Conservation (phyloP, 1,140 invertebrate genomes). For the Leptinotarsa undecemlineata region DNA sequence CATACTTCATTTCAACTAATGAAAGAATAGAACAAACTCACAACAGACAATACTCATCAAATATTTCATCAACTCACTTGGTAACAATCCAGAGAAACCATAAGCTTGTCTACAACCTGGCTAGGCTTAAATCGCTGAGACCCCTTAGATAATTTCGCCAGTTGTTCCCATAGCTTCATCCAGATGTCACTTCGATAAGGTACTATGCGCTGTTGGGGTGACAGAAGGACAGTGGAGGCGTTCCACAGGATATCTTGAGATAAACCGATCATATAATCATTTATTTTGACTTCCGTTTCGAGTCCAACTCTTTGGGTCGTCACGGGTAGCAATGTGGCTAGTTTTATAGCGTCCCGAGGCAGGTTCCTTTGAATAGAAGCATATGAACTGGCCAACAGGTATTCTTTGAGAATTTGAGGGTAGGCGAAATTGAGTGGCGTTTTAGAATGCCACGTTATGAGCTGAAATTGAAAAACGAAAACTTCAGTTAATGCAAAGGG, state of each 20-base stretch:
- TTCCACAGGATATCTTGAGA: constrained; percentile 73
- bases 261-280: constrained; percentile 47
- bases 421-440: constrained; percentile 59
- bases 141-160: constrained; percentile 61
- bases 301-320: constrained; percentile 63
- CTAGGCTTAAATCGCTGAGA: constrained; percentile 67
- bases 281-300: constrained; percentile 60
- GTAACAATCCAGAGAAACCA: constrained; percentile 78
- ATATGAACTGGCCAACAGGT: constrained; percentile 73
- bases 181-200: constrained; percentile 80
- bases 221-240: constrained; percentile 78
- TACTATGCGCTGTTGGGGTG: constrained; percentile 76
- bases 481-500: too few relatives aligned
- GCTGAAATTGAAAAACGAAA: constrained; percentile 38
- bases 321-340: constrained; percentile 71
- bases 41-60: neutral
- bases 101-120: constrained; percentile 74
- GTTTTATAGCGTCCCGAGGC: constrained; percentile 66
- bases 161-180: constrained; percentile 77
- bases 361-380: constrained; percentile 72
- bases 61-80: constrained; percentile 58
- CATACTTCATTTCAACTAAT: too few relatives aligned
- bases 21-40: neutral
- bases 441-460: constrained; percentile 59
- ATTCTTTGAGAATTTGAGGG: constrained; percentile 74